phyloP scores from a whole-genome alignment of 2,888 invertebrate species.

The Caenorhabditis auriculariae region DNA sequence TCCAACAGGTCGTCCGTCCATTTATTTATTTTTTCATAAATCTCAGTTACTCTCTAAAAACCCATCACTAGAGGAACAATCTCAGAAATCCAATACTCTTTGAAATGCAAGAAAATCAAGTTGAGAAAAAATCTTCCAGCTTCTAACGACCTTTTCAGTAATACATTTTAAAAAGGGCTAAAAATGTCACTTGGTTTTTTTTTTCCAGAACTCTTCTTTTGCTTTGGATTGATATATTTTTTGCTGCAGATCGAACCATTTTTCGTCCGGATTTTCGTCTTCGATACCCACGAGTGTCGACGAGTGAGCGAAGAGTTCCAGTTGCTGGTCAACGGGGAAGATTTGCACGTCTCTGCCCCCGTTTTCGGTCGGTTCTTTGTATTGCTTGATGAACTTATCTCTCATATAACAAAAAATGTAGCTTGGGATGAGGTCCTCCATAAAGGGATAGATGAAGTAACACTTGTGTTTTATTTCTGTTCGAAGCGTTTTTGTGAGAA shows the following conservation, averaged over 20 bases:
- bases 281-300: constrained; percentile 72
- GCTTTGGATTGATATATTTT: too few relatives aligned
- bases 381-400: too few relatives aligned
- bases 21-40: not conserved
- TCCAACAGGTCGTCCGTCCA: constrained; percentile 12
- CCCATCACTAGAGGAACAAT: too few relatives aligned
- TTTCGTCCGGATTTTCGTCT: constrained; percentile 83
- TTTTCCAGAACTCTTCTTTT: too few relatives aligned
- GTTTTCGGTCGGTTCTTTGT: constrained; percentile 16
- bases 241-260: constrained; percentile 81
- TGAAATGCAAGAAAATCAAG: not conserved
- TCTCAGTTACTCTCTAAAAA: too few relatives aligned
- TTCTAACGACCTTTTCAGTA: not conserved
- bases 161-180: not conserved
- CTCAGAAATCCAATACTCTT: too few relatives aligned
- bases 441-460: too few relatives aligned
- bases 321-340: constrained; percentile 37
- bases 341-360: constrained; percentile 25
- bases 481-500: too few relatives aligned
- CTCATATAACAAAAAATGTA: too few relatives aligned
- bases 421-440: too few relatives aligned
- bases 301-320: constrained; percentile 57
- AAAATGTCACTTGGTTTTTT: too few relatives aligned
- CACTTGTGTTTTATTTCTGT: too few relatives aligned
- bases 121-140: not conserved